These are phyloP conservation scores for Rhabdornis inornatus DNA, from an alignment of 2,113 vertebrate species.

Conservation along the genomic window DNA sequence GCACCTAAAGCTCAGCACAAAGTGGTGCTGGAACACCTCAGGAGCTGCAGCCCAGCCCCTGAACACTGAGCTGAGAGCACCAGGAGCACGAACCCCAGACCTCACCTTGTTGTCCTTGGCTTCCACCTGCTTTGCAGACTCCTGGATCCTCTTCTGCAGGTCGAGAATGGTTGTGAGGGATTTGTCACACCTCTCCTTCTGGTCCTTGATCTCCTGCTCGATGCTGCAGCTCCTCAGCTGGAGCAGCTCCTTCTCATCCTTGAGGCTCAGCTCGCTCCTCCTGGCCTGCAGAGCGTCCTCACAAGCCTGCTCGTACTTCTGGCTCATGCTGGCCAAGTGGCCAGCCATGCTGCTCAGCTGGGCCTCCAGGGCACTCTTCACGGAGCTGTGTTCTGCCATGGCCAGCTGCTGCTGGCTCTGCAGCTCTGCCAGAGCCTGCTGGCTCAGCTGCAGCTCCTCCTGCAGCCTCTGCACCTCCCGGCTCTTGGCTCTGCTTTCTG, in stretches of 20 bases:
- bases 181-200: constrained; percentile 87
- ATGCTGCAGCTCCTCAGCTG: constrained; percentile 79
- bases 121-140: constrained; percentile 88
- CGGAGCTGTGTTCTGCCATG: constrained; percentile 70
- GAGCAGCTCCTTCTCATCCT: constrained; percentile 75
- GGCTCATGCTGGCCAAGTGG: constrained; percentile 69
- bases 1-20: not conserved
- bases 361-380: constrained; percentile 79
- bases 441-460: constrained; percentile 76
- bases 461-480: constrained; percentile 76
- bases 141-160: constrained; percentile 89
- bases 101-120: constrained; percentile 94
- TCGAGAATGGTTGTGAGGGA: constrained; percentile 85
- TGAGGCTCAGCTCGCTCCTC: constrained; percentile 72
- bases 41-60: not conserved
- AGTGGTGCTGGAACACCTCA: not conserved
- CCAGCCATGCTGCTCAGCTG: constrained; percentile 71
- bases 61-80: not conserved
- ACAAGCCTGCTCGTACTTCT: constrained; percentile 74
- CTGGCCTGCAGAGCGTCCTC: constrained; percentile 71
- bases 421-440: constrained; percentile 72
- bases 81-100: not conserved
- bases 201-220: constrained; percentile 88
- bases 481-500: constrained; percentile 67
- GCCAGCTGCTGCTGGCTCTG: constrained; percentile 73